A percentile compares a stretch with the other conserved stretches of the same genome.
These are phyloP conservation scores for Sebastes taczanowskii DNA, from an alignment of 2,797 vertebrate genomes.

Conservation along the genomic window DNA sequence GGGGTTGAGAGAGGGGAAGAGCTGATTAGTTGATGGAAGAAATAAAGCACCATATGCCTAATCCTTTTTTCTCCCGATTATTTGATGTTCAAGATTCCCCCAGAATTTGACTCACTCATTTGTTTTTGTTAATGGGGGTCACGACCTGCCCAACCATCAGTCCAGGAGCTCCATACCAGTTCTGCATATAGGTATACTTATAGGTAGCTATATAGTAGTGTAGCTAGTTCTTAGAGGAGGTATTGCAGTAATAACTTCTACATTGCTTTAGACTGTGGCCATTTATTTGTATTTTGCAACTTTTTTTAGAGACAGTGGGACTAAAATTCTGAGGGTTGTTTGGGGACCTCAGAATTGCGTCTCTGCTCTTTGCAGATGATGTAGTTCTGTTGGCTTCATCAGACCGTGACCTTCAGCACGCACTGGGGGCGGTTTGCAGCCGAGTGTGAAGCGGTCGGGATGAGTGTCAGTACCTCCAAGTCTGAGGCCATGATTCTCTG, in stretches of 20 bases:
- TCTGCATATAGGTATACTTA: background rate
- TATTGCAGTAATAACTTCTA: background rate
- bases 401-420: too few species aligned
- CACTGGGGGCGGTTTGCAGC: too few species aligned
- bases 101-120: background rate
- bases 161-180: background rate
- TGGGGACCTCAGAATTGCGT: too few species aligned
- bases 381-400: too few species aligned
- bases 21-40: background rate
- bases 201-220: background rate
- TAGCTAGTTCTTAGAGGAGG: background rate
- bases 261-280: background rate
- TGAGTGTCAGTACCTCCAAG: rapidly evolving
- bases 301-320: background rate
- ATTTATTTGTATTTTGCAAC: background rate
- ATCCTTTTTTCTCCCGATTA: background rate
- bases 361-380: too few species aligned
- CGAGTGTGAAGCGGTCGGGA: too few species aligned
- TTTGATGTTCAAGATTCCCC: background rate
- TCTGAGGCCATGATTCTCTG: rapidly evolving
- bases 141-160: background rate
- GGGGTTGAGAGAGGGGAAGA: background rate
- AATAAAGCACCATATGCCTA: background rate
- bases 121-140: background rate
- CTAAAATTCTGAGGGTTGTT: background rate